Conservation (phyloP, 2,113 vertebrate genomes). For the Platichthys stellatus region DNA sequence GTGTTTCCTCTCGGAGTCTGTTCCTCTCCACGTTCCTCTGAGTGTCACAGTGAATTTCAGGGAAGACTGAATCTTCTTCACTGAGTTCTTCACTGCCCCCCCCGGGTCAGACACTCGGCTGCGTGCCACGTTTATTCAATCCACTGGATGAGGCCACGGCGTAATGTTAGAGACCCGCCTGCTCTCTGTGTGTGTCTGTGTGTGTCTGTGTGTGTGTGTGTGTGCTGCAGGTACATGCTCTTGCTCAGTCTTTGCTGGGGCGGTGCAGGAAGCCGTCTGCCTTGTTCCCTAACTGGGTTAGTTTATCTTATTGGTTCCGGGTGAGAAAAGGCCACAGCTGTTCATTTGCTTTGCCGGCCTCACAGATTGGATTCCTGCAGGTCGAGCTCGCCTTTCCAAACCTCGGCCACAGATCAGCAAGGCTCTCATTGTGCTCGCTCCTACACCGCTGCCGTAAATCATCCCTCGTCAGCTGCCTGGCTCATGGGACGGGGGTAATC, state of each 20-base stretch:
- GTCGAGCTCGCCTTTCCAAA: slow-evolving; percentile 63
- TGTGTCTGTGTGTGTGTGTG: no score
- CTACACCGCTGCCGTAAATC: slow-evolving; percentile 61
- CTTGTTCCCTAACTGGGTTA: slow-evolving; percentile 62
- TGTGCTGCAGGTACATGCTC: slow-evolving; percentile 30
- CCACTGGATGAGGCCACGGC: not conserved
- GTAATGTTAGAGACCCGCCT: no score
- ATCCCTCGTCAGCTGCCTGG: slow-evolving; percentile 49
- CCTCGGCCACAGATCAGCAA: slow-evolving; percentile 43
- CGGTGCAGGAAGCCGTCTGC: slow-evolving; percentile 50
- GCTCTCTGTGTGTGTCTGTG: no score
- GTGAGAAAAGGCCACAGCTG: slow-evolving; percentile 52
- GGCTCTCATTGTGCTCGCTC: slow-evolving; percentile 46
- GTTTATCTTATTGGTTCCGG: slow-evolving; percentile 74
- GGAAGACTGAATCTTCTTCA: no score
- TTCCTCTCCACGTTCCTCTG: not conserved
- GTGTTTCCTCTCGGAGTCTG: no score
- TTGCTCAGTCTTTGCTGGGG: not conserved
- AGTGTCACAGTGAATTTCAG: not conserved
- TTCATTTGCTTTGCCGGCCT: slow-evolving; percentile 66
- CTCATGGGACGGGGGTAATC: slow-evolving; percentile 55
- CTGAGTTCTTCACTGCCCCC: not conserved
- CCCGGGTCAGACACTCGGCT: not conserved
- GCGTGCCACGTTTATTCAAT: not conserved
- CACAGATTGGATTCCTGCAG: slow-evolving; percentile 73